Base-by-base conservation (phyloP, 2,888 invertebrate genomes). In the Subacronicta megacephala region DNA sequence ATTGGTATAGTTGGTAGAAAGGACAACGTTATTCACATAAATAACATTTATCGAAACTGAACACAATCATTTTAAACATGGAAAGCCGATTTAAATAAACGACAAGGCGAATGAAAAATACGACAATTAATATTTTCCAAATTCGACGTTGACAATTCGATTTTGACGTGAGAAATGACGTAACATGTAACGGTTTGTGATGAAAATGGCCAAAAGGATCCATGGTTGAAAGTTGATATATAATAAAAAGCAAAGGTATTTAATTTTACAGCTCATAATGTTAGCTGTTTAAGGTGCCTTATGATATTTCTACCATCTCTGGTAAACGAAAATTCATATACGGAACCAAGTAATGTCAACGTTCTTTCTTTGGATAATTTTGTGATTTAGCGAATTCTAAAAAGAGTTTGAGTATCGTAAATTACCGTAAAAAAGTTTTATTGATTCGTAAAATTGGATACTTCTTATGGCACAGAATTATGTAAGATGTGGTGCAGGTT, bases 221-320 rank as follows among this genome's bases (percentile, higher is more conserved):
- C 7, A 31, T 31, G 66, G 74, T 52, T 47, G 61, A 64, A 31
- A 51, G 50, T 53, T 66, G 67, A 50, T 45, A 56, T n/a, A 60
- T 56, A 60, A 74, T 76, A 78, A 75, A 76, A 80, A 74, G 66
- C 66, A 70, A 56, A 70, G 65, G 52, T 71, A 72, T 77, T 81
- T 76, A 77, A 78, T 78, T 78, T 78, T 67, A 78, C 61, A 68
- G 62, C 72, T 54, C 61, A 43, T 53, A 61, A 65, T 62, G 56
- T 60, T 57, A 62, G 38, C 78, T 74, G 57, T 75, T 76, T 82
- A 73, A 62, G 80, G 72, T 35, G 35, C 62, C 51, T 80, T 75
- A 81, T 77, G 65, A 54, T 49, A 77, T 77, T 77, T 71, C 40
- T 61, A 64, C 77, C 80, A 70, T 76, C 63, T 76, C 15, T 41